Conservation (phyloP, 2,113 vertebrate genomes). For the Callospermophilus lateralis region DNA sequence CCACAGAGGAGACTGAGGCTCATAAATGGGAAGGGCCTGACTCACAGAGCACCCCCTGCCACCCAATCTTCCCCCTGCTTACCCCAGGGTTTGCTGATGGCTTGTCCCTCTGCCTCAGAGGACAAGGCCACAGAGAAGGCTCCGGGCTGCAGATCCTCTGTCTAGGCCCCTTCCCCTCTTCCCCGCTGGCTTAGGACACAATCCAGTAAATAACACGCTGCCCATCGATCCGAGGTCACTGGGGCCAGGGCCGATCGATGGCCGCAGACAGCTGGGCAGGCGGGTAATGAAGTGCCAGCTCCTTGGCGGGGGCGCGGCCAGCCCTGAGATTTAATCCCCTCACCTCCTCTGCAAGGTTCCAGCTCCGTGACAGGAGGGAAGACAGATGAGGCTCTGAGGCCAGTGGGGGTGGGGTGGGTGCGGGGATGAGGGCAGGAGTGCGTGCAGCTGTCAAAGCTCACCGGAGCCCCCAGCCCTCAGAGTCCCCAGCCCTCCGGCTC, state of each 20-base stretch:
- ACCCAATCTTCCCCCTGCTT: background rate
- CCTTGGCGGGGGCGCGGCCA: constrained; percentile 68
- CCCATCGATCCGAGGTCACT: constrained; percentile 86
- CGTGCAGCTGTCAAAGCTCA: background rate
- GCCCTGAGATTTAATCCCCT: constrained; percentile 87
- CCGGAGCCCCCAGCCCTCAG: background rate
- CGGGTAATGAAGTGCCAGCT: constrained; percentile 87
- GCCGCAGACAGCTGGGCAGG: constrained; percentile 86
- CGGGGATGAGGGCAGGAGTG: background rate
- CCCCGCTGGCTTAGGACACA: constrained; percentile 43
- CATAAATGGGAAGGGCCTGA: background rate
- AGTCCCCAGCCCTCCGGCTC: background rate
- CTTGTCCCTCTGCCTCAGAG: background rate
- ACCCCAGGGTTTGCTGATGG: background rate
- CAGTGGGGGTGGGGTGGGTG: constrained; percentile 51
- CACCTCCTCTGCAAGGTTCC: constrained; percentile 77
- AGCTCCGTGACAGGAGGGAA: constrained; percentile 80
- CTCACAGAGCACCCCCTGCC: background rate
- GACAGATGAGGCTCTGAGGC: constrained; percentile 77
- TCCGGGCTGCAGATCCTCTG: no score
- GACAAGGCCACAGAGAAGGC: background rate
- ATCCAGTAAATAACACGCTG: constrained; percentile 84
- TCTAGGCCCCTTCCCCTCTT: background rate
- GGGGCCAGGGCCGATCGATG: constrained; percentile 86
- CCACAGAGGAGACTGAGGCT: background rate